Evolutionary conservation across 2,797 vertebrate species (phyloP), one percentile per base, ranked within the genome.

Genomic region (Coilia nasus): DNA sequence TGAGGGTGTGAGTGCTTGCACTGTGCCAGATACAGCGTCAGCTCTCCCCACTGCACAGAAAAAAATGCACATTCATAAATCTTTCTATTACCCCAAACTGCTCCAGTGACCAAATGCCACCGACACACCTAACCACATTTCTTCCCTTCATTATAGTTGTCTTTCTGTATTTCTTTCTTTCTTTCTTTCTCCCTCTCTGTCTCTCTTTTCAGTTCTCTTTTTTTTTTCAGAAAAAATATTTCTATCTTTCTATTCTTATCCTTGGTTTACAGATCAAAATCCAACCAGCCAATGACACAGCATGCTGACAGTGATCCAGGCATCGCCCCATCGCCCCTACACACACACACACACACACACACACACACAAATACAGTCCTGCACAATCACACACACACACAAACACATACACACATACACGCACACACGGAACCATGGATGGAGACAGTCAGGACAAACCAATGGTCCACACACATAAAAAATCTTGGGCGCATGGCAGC

Each of bases 11-110:
- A 75, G 31, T 44, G 31, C 41, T 21, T 44, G 71, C 31, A 44
- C 71, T 44, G 71, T 78, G 71, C 71, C 35, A 78, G 71, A 41
- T 44, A 78, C 35, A 7, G 17, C 35, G 35, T 21, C 71, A 44
- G 35, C 17, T 2, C 71, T 78, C 31, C 17, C 35, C 67, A 6
- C 71, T 78, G 35, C 71, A 17, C 67, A 35, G 59, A 57, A 85
- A n/a, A 78, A 25, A 14, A n/a, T n/a, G 56, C 44, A 78, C 35
- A 44, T 78, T 78, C 71, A 78, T 78, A 78, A 78, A 44, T 78
- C 71, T 78, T 35, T 78, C 35, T 21, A 44, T 41, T 78, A 78
- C 71, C 41, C 71, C 71, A 78, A 31, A 21, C 71, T 41, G 14
- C 71, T 78, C 35, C 31, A 78, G 35, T 78, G 35, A 78, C 35